Evolutionary conservation across 2,113 vertebrate genomes (phyloP), one percentile per base, ranked within the genome.

Genomic region (Arothron firmamentum): DNA sequence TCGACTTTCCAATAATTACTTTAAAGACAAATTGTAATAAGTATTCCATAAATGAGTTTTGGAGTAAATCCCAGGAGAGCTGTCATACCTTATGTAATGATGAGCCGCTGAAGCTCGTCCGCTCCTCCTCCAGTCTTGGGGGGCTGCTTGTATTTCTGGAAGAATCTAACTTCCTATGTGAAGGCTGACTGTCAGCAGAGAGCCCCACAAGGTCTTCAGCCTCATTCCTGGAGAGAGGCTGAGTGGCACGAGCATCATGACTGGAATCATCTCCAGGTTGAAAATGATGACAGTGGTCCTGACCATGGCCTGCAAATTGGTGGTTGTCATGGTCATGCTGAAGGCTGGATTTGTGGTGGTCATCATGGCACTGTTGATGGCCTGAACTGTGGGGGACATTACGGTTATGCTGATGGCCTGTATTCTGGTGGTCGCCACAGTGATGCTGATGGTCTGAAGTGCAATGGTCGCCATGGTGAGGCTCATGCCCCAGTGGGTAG

Each of bases 121-220:
- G 75, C 14, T 80, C 82, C 57, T 89, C 85, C 4, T 88, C 85
- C 2, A 72, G 82, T 56, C 70, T 67, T 17, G 76, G 79, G 14
- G 71, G 55, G 67, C 67, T 83, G 52, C 51, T 75, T 1, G 45
- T 77, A 17, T 62, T 79, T 56, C 54, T 66, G 3, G 66, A 65
- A 14, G 82, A 79, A 56, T 81, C 73, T 0, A 43, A 53, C 28
- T 82, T 68, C 48, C 45, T 61, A 3, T 53, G 64, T 38, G 56
- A 56, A 15, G 47, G 28, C 6, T 38, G 50, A 55, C 61, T 54
- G 19, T 6, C 47, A 15, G 67, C 18, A 67, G 77, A 52, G 41
- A 52, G 43, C 16, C 64, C 31, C 65, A 60, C 52, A 41, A 41
- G 56, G 14, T 54, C 60, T 16, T 69, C 59, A 1, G 63, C 52